Evolutionary conservation across 2,888 invertebrate genomes (phyloP).

Genomic region (Brenthis hecate): DNA sequence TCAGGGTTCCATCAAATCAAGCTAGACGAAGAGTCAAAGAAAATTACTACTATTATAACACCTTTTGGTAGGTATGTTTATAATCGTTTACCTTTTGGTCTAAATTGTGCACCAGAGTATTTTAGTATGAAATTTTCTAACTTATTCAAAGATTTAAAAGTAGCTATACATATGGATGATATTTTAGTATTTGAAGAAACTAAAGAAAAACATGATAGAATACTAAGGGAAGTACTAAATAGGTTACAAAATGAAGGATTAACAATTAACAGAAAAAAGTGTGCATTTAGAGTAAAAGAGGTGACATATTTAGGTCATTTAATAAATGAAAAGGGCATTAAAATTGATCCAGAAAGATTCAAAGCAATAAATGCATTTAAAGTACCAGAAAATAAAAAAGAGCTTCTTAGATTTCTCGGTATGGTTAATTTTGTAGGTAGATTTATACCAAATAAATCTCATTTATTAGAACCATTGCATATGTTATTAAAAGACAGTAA

Average conservation of each 20-base stretch:
- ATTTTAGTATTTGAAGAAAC: neutral
- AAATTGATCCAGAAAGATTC: constrained; percentile 22
- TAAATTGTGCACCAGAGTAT: neutral
- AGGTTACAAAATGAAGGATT: neutral
- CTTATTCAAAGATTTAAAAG: neutral
- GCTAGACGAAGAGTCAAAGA: neutral
- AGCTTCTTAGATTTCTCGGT: neutral
- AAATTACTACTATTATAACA: neutral
- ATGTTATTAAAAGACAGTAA: too few species aligned
- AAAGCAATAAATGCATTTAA: constrained; percentile 24
- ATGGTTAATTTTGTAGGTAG: neutral
- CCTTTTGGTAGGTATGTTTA: neutral
- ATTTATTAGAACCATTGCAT: too few species aligned
- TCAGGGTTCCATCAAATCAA: neutral
- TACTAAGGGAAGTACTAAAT: too few species aligned
- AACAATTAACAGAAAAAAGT: neutral
- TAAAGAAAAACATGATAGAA: too few species aligned
- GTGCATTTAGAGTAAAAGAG: constrained; percentile 4
- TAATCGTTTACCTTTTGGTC: neutral
- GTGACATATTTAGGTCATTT: constrained; percentile 26
- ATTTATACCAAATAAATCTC: neutral
- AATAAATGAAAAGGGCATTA: constrained; percentile 12
- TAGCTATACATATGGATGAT: neutral
- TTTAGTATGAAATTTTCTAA: neutral
- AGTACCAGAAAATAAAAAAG: neutral